phyloP scores from a whole-genome alignment of 2,113 vertebrate species.

The Oncorhynchus nerka region DNA sequence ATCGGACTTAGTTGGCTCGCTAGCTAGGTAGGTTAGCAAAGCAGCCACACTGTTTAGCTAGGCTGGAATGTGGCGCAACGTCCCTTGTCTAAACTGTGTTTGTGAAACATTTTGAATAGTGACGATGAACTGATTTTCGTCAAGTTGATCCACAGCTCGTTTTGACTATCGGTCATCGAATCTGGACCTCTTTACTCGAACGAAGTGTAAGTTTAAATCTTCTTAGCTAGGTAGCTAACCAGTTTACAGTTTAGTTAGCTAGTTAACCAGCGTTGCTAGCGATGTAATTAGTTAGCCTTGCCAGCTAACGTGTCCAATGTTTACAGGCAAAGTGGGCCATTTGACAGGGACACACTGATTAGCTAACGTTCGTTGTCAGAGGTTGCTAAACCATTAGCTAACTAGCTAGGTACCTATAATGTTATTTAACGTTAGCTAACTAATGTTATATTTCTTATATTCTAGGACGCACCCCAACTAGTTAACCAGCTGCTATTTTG shows the following conservation, averaged over 20 bases:
- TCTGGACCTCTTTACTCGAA: not conserved
- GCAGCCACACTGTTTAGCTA: not conserved
- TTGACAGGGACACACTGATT: not conserved
- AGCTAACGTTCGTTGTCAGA: no score
- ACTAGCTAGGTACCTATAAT: no score
- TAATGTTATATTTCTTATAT: not conserved
- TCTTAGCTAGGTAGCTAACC: not conserved
- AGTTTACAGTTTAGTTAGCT: not conserved
- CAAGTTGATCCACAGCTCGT: not conserved
- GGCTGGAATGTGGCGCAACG: not conserved
- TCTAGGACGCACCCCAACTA: constrained; percentile 33
- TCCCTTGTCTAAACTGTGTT: not conserved
- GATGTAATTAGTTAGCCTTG: not conserved
- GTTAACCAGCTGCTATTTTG: constrained; percentile 70
- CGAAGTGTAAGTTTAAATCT: not conserved
- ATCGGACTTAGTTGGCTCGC: not conserved
- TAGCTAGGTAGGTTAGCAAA: not conserved
- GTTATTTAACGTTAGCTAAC: not conserved
- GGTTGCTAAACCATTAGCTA: not conserved
- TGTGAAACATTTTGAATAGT: not conserved
- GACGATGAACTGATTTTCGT: not conserved
- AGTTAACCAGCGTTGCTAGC: not conserved
- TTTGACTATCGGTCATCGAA: not conserved
- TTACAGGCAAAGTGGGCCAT: not conserved
- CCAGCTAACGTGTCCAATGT: not conserved